Conservation (phyloP, 1,140 invertebrate genomes). For the Anthonomus grandis region DNA sequence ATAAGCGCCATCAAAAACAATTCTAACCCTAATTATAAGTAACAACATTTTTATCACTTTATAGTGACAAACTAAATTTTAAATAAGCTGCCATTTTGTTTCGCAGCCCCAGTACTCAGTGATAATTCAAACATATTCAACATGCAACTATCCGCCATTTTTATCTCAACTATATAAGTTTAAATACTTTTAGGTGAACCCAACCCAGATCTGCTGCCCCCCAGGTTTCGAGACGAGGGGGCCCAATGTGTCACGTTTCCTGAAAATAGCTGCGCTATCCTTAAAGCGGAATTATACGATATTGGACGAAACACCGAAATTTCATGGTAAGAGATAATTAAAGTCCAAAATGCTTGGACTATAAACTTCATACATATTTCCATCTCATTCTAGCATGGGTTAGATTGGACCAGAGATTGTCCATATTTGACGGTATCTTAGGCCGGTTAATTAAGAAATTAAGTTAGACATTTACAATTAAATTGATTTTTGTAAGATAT, state of each 20-base stretch:
- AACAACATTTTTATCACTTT: background rate
- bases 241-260: conserved; percentile 34
- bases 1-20: no score
- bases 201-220: conserved; percentile 29
- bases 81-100: background rate
- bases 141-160: no score
- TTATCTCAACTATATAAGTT: background rate
- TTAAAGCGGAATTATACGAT: conserved; percentile 35
- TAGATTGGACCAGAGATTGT: no score
- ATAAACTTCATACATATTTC: no score
- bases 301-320: conserved; percentile 34
- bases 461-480: no score
- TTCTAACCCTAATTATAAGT: background rate
- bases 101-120: background rate
- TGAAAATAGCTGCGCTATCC: conserved; percentile 25
- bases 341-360: background rate
- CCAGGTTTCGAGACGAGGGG: conserved; percentile 38
- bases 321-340: conserved; percentile 29
- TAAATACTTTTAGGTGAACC: conserved; percentile 13
- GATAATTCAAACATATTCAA: background rate
- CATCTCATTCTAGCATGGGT: no score
- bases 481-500: no score
- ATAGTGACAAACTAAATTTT: background rate
- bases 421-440: no score
- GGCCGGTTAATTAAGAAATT: no score